These are phyloP conservation scores for Proctacanthus coquilletti DNA, from an alignment of 1,140 invertebrate species.

Conservation along the genomic window DNA sequence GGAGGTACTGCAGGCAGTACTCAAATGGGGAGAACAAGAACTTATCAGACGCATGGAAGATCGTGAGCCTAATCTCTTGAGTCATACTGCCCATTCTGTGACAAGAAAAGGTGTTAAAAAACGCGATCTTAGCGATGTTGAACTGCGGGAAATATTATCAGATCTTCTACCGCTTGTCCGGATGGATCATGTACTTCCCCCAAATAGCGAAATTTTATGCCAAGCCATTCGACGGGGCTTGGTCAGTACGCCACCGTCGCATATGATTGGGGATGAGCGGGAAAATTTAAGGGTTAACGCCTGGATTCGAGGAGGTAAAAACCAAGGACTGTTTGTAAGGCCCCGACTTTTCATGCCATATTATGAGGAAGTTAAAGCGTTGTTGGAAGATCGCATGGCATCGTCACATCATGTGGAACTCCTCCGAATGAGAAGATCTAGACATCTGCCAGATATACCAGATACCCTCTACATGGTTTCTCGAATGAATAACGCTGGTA, in stretches of 20 bases:
- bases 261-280: constrained; percentile 64
- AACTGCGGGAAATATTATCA: constrained; percentile 71
- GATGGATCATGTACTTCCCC: constrained; percentile 78
- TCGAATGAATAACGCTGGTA: constrained; percentile 31
- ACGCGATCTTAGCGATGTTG: constrained; percentile 70
- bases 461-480: constrained; percentile 88
- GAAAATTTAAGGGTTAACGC: constrained; percentile 61
- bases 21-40: constrained; percentile 84
- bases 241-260: constrained; percentile 68
- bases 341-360: constrained; percentile 86
- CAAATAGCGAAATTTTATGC: constrained; percentile 64
- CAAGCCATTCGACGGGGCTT: constrained; percentile 68
- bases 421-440: constrained; percentile 51
- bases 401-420: constrained; percentile 43
- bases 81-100: constrained; percentile 81
- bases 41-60: constrained; percentile 70
- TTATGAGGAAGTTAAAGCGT: constrained; percentile 79
- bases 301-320: constrained; percentile 66
- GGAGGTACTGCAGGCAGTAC: constrained; percentile 69
- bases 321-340: constrained; percentile 66
- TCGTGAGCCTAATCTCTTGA: constrained; percentile 78
- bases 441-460: constrained; percentile 62
- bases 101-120: constrained; percentile 73
- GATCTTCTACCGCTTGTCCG: constrained; percentile 69
- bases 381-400: constrained; percentile 70